phyloP scores from a whole-genome alignment of 2,888 invertebrate species.

The Agrochola lota region DNA sequence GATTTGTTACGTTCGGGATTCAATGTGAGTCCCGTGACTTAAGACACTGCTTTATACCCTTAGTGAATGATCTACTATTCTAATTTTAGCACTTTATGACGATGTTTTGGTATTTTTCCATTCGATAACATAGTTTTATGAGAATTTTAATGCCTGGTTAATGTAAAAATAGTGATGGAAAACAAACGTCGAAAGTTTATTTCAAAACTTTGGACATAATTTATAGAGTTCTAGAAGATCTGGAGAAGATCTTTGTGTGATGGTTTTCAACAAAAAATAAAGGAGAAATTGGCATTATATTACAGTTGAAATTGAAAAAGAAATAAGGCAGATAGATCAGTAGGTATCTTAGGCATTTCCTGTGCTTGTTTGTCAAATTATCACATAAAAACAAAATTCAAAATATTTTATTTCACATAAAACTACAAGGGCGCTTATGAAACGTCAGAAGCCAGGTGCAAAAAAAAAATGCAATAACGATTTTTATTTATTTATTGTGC shows the following conservation, averaged over 20 bases:
- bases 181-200: background rate
- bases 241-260: slow-evolving; percentile 2
- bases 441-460: too few species aligned
- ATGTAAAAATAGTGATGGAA: background rate
- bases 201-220: background rate
- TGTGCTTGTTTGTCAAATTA: background rate
- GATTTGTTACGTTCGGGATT: too few species aligned
- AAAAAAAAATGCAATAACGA: background rate
- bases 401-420: too few species aligned
- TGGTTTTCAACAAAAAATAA: background rate
- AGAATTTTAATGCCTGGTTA: background rate
- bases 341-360: background rate
- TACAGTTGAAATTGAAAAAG: background rate
- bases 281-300: background rate
- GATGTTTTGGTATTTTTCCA: background rate
- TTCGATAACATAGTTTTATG: slow-evolving; percentile 3
- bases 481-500: background rate
- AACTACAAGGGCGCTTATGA: too few species aligned
- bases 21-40: too few species aligned
- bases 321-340: background rate
- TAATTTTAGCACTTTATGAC: background rate
- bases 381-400: too few species aligned
- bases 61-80: too few species aligned
- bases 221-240: background rate
- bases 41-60: too few species aligned